These are phyloP conservation scores for Clarias fuscus DNA, from an alignment of 2,797 vertebrate genomes.

Conservation along the genomic window DNA sequence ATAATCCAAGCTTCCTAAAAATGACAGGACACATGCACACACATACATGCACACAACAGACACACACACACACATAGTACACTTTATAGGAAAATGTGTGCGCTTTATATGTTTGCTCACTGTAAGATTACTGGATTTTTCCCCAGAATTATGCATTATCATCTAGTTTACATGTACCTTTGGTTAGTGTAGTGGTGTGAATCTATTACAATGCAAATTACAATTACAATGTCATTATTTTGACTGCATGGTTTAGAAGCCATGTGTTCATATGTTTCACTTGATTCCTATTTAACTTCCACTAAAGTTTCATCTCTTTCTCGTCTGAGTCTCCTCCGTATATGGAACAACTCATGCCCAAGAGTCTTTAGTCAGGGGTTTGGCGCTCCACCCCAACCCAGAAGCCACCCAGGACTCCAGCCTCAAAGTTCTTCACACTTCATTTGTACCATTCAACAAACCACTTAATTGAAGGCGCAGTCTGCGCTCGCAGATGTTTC, in stretches of 20 bases:
- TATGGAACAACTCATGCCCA: neutral
- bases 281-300: neutral
- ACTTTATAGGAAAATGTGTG: neutral
- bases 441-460: neutral
- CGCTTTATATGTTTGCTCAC: neutral
- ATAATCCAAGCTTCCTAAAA: conserved; percentile 15
- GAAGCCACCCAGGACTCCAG: neutral
- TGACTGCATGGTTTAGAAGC: neutral
- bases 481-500: neutral
- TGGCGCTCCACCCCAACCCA: neutral
- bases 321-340: no score
- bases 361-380: neutral
- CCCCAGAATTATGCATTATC: neutral
- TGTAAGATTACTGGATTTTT: neutral
- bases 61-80: conserved; percentile 32
- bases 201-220: neutral
- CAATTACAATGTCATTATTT: neutral
- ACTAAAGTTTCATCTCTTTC: neutral
- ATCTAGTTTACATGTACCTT: neutral
- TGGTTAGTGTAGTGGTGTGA: neutral
- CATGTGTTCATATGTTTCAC: neutral
- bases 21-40: conserved; percentile 21
- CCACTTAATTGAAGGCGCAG: neutral
- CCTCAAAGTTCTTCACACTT: neutral
- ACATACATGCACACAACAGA: conserved; percentile 39